Evolutionary conservation across 2,888 invertebrate species (phyloP), one percentile per base, ranked within the genome.

Genomic region (Micoletzkya japonica): DNA sequence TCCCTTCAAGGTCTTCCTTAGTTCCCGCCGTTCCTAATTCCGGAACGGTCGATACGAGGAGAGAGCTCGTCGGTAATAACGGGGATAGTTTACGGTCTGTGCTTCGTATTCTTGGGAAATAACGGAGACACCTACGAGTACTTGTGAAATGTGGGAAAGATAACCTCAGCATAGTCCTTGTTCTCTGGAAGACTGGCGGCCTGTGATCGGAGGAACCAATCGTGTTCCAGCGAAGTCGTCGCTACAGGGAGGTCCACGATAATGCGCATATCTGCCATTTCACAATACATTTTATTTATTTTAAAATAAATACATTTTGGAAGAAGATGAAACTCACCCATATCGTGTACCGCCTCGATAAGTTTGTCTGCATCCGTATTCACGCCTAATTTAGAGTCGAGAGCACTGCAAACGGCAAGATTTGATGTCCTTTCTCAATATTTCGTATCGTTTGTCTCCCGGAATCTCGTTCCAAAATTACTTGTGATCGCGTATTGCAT

Each of bases 301-400:
- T 14, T 54, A 54, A 14, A 6, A n/a, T n/a, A 14, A 14, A 58
- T 32, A 28, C n/a, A 28, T 10, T 58, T 28, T 58, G 6, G 14
- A 39, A 36, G 26, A 64, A 30, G 30, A 14, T 24, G 36, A 64
- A 4, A 26, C 36, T 44, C 39, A 78, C 80, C 77, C 54, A 75
- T 89, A 1, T 87, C 86, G 84, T 92, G 92, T 30, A 92, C 87
- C 52, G 88, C 88, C 32, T 87, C 86, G 0, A 91, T 89, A 60
- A 94, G 87, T 57, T 89, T 88, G 64, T 89, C 87, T 73, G 94
- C 90, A 86, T 93, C 92, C 69, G 89, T 88, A 28, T 90, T 83
- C 7, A 89, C 89, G 0, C 94, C 94, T 68, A 93, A 85, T 72
- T 89, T 89, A 34, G 89, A 88, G 76, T 92, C 91, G 57, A 94